Evolutionary conservation across 2,113 vertebrate genomes (phyloP), one percentile per base, ranked within the genome.

Genomic region (Nibea coibor): DNA sequence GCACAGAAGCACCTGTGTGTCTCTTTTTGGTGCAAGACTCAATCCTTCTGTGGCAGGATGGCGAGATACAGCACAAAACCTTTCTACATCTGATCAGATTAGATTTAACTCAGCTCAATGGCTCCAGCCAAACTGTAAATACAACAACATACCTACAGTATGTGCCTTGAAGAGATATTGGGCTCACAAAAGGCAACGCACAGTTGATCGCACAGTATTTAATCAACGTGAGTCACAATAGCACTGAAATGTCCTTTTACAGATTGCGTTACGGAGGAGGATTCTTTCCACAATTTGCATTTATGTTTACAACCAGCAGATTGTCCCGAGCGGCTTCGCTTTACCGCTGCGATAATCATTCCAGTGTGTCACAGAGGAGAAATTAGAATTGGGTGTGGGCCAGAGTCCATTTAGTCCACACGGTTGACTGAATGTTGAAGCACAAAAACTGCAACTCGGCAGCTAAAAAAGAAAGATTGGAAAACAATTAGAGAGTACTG

Each of bases 341-440:
- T 89, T 58, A 70, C 81, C 20, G 39, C 88, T 79, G 87, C 12
- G 72, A 85, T 90, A 90, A 93, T 93, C 67, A 90, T 69, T 93
- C 75, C 87, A 91, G 26, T 76, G 90, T 90, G 90, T 83, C 77
- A 82, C 69, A 59, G 70, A 57, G 80, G 72, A 90, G 86, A 89
- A 85, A 89, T 81, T 78, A 87, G 47, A 78, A 79, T 56, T 75
- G 87, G 87, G 68, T 45, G 62, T 43, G 45, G 81, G 80, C 84
- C 82, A 74, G 81, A 82, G 2, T 72, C 54, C 67, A 73, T 80
- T 88, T 74, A 74, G 61, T 78, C 51, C 66, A 77, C 58, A 66
- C 35, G 26, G 24, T 66, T 24, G 42, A 81, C 47, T 72, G 66
- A 81, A 77, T 57, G 82, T 86, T 87, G 78, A 73, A 86, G 62